Evolutionary conservation across 1,140 invertebrate genomes (phyloP), one percentile per base, ranked within the genome.

Genomic region (Monomorium pharaonis): DNA sequence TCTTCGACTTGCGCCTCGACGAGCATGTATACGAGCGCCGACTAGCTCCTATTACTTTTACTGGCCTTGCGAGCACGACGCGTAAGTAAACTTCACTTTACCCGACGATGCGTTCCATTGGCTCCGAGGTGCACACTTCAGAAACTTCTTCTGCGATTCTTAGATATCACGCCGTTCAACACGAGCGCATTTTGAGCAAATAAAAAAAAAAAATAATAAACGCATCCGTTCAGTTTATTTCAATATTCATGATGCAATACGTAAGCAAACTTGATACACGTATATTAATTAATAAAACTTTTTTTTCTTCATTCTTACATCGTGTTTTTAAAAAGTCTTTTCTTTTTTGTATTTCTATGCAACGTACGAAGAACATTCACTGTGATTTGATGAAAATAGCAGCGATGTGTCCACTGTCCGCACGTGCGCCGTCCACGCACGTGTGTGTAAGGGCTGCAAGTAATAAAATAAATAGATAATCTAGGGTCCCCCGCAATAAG

Each of bases 31-130:
- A 77, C 10, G n/a, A n/a, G n/a, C n/a, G 69, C 24, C 83, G 67
- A 77, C 88, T 84, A 80, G 63, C 77, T 90, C 74, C 88, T 86
- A 85, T 91, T 90, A 88, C 91, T 91, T 91, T 88, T 91, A 86
- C 90, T 65, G 90, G 84, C 91, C 91, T 91, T 90, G 90, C 24
- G 56, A 69, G 12, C 70, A 62, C 56, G 49, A 75, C 83, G 81
- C 62, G 54, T 87, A 78, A 84, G 49, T 89, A 69, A 75, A 86
- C 78, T 88, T 88, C 67, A 75, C 44, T 62, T 83, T 63, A 60
- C 37, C 24, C 56, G 65, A 63, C 74, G 87, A 89, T 91, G 70
- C 85, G 72, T 88, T 88, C 81, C 27, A 67, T 87, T 62, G 58
- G 54, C 44, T 77, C 47, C 49, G n/a, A 65, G 51, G 42, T 30